Conservation (phyloP, 2,888 invertebrate genomes). For the Ashinkailepas kermadecensis region DNA sequence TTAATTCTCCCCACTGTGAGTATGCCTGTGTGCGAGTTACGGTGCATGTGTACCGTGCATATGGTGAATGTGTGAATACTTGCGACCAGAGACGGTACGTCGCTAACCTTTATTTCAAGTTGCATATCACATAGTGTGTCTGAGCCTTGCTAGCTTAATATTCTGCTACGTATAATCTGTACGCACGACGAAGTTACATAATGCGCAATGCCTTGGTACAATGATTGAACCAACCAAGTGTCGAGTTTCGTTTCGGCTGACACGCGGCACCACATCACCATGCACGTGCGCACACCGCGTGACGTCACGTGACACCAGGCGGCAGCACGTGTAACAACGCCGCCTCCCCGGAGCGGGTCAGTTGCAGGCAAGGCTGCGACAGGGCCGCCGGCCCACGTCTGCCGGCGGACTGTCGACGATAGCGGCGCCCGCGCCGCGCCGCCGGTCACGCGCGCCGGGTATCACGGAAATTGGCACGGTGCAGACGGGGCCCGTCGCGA, state of each 20-base stretch:
- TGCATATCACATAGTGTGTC: slow-evolving; percentile 7
- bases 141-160: background rate
- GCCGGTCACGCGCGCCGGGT: background rate
- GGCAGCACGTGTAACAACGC: background rate
- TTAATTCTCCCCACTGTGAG: no score
- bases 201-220: slow-evolving; percentile 16
- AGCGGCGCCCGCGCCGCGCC: background rate
- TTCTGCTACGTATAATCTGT: background rate
- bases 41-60: no score
- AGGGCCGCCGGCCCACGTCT: background rate
- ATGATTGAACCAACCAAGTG: background rate
- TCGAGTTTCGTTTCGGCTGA: background rate
- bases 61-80: no score
- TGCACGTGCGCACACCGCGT: no score
- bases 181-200: background rate
- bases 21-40: no score
- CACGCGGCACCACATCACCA: no score
- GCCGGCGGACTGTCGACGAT: no score
- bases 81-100: background rate
- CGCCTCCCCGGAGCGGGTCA: background rate
- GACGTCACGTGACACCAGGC: no score
- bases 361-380: background rate
- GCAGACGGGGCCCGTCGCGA: no score
- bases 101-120: slow-evolving; percentile 12
- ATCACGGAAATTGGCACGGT: no score